phyloP scores from a whole-genome alignment of 2,888 invertebrate genomes.

The Cheilosia vernalis region DNA sequence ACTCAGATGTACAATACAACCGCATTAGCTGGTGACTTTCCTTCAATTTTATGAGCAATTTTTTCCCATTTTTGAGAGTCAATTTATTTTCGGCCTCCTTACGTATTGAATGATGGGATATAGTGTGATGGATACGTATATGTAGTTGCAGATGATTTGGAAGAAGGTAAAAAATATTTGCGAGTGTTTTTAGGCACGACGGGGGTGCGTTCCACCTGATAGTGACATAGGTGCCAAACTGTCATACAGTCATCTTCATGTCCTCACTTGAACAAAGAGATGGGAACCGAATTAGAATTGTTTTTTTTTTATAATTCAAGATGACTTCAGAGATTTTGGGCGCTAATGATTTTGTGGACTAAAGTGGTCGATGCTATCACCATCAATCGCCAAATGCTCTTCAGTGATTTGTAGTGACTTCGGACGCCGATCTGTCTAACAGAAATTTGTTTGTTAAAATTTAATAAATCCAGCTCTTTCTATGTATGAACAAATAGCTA shows the following conservation, averaged over 20 bases:
- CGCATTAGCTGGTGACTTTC: conserved; percentile 7
- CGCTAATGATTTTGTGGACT: no score
- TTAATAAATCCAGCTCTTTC: no score
- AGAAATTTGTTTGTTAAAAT: no score
- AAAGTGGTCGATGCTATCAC: no score
- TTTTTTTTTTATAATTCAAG: no score
- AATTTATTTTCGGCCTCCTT: conserved; percentile 45
- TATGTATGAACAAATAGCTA: no score
- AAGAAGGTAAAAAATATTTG: conserved; percentile 2
- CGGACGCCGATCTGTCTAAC: no score
- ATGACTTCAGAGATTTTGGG: no score
- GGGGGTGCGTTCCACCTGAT: neutral
- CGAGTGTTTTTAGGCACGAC: neutral
- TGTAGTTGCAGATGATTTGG: neutral
- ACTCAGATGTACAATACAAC: conserved; percentile 25
- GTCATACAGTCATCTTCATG: neutral
- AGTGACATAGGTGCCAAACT: neutral
- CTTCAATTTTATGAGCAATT: conserved; percentile 36
- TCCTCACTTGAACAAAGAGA: conserved; percentile 5
- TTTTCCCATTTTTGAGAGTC: conserved; percentile 26
- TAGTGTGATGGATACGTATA: conserved; percentile 21
- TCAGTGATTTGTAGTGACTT: no score
- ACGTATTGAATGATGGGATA: conserved; percentile 27
- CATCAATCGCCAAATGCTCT: no score
- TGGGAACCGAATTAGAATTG: neutral